Evolutionary conservation across 2,113 vertebrate genomes (phyloP), one percentile per base, ranked within the genome.

Genomic region (Neofelis nebulosa): DNA sequence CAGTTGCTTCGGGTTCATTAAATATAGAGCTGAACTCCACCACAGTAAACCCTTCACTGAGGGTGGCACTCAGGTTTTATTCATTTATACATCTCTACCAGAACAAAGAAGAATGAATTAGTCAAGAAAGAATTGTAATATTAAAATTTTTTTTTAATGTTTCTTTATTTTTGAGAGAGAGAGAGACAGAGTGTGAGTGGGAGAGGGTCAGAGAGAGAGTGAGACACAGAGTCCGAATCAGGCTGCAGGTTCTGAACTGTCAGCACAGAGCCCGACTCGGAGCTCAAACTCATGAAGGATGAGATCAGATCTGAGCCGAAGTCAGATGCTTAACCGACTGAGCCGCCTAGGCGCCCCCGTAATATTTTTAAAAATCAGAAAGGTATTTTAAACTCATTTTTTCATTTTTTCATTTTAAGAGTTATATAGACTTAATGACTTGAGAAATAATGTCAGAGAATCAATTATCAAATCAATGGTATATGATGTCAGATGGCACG

Each of bases 191-290:
- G 45, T 45, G 45, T 45, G 45, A 45, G 45, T 45, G 45, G 45
- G 45, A 45, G 45, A 45, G 45, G 45, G 45, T 45, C 45, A 9
- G 45, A 45, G 45, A 45, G 8, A 45, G 45, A 45, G 1, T 45
- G 45, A 9, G 45, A 45, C 45, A 45, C 45, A 45, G 45, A 45
- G 9, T 45, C 45, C 1, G 45, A 45, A 45, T 45, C 45, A 45
- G 45, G 45, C 45, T 45, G 0, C 45, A 45, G 45, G 45, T 45
- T 45, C 45, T 45, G 45, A 45, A 45, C 45, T 45, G 45, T 45
- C 45, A 45, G 45, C 7, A 0, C 45, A 45, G 45, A 9, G 45
- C 45, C 45, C 0, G 45, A 45, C 9, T 7, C 0, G 8, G 45
- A 45, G 45, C 45, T 45, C 45, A 45, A 45, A 45, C 45, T 45